These are phyloP conservation scores for Phoxinus phoxinus DNA, from an alignment of 2,113 vertebrate genomes.

Conservation along the genomic window DNA sequence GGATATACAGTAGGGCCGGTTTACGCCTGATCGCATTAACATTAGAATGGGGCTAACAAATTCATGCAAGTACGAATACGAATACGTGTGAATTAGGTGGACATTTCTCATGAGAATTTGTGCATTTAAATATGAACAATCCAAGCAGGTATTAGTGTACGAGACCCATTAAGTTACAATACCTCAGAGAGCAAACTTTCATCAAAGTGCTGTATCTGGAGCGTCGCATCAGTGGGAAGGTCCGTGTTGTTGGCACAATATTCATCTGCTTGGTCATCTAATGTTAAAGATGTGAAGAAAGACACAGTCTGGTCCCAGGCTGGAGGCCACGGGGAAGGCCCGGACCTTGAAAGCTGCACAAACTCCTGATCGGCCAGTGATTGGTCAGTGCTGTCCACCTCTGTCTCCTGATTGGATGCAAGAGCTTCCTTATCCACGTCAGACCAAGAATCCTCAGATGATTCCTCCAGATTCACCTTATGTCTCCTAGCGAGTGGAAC, in stretches of 20 bases:
- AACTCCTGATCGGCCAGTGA: slow-evolving; percentile 33
- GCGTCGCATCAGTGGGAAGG: background rate
- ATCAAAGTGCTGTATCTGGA: background rate
- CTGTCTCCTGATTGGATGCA: slow-evolving; percentile 21
- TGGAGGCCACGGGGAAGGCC: slow-evolving; percentile 2
- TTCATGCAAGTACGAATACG: too few species aligned
- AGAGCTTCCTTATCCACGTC: slow-evolving; percentile 45
- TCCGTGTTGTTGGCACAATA: background rate
- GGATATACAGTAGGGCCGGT: too few species aligned
- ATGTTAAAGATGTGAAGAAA: slow-evolving; percentile 53
- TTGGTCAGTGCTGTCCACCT: background rate
- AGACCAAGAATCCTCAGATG: slow-evolving; percentile 35
- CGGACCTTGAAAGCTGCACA: background rate
- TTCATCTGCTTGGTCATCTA: slow-evolving; percentile 46
- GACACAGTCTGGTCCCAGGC: slow-evolving; percentile 61
- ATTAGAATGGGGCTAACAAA: too few species aligned
- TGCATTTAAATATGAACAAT: background rate
- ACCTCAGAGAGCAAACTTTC: slow-evolving; percentile 39
- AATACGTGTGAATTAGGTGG: too few species aligned
- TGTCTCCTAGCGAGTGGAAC: slow-evolving; percentile 69
- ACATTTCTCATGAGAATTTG: too few species aligned
- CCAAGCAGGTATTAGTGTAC: background rate
- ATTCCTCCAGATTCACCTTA: slow-evolving; percentile 33
- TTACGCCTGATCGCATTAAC: too few species aligned
- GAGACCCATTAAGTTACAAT: background rate